Conservation (phyloP, 2,113 vertebrate species). For the Pseudonaja textilis region DNA sequence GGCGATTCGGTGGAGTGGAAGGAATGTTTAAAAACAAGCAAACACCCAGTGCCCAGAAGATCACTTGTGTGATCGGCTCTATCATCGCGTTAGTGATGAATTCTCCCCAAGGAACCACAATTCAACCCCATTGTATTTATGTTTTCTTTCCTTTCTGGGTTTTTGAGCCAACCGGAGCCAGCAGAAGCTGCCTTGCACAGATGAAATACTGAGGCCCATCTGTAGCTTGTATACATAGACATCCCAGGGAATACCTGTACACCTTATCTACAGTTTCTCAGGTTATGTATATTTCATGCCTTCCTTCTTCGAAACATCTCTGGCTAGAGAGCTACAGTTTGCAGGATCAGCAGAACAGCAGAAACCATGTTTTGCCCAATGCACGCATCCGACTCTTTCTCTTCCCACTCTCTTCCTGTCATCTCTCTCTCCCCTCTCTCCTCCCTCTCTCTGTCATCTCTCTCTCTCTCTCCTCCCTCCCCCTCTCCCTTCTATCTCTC, state of each 20-base stretch:
- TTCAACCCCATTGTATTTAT: constrained; percentile 58
- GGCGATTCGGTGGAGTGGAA: constrained; percentile 24
- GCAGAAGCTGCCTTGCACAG: constrained; percentile 34
- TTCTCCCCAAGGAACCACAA: constrained; percentile 32
- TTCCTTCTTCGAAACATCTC: constrained; percentile 34
- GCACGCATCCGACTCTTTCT: too few species aligned
- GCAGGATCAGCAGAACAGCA: background rate
- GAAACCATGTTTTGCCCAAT: background rate
- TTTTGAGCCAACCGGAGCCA: constrained; percentile 38
- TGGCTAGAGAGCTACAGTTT: constrained; percentile 10
- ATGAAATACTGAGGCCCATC: background rate
- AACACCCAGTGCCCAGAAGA: constrained; percentile 1
- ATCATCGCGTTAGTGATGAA: constrained; percentile 45
- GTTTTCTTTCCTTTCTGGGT: background rate
- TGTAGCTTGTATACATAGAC: background rate
- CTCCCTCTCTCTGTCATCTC: too few species aligned
- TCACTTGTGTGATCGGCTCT: constrained; percentile 43
- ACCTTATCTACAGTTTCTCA: background rate
- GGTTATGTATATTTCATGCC: constrained; percentile 25
- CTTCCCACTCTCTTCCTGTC: too few species aligned
- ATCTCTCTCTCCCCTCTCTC: too few species aligned
- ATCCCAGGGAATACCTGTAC: background rate
- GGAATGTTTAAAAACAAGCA: constrained; percentile 10
- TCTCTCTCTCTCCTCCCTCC: accelerated
- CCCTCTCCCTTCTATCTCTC: too few species aligned